Evolutionary conservation across 2,113 vertebrate genomes (phyloP), one percentile per base, ranked within the genome.

Genomic region (Saguinus imperator): DNA sequence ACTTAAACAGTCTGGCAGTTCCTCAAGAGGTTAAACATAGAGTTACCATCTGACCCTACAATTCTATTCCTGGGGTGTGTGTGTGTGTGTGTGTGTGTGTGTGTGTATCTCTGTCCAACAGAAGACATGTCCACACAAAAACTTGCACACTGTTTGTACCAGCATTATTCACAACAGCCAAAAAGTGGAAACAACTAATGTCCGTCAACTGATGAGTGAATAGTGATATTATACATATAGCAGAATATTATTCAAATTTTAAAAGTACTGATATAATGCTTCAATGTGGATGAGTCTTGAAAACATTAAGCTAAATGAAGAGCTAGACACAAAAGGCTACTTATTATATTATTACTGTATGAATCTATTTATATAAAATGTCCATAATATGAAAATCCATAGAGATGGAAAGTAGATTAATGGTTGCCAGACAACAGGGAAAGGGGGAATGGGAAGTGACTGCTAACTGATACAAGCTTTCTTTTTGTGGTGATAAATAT

Each of bases 321-420:
- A 57, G 23, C 0, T 1, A n/a, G 64, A 87, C 13, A 89, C 21
- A 48, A 93, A 93, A 79, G 50, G 21, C 55, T 57, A 82, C 8
- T 76, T 91, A 50, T 9, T 84, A 2, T 83, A 90, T 72, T 50
- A 89, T 70, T 73, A 87, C 5, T 76, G 6, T 48, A 76, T 66
- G 29, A 66, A 27, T 95, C 68, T 72, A 58, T 72, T 92, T 92
- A 85, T 43, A 92, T 43, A 57, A 94, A 92, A 90, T 94, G 58
- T 82, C 55, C 32, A 95, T 20, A 89, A 90, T 43, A 61, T 29
- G 10, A 17, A 96, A 93, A 77, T 68, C 45, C 50, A 35, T 0
- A 95, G 17, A 87, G 43, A 89, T 17, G 73, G n/a, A 87, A 95
- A 87, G 32, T 27, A 72, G 66, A 82, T 52, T 83, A 77, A 75